Evolutionary conservation across 2,888 invertebrate genomes (phyloP).

Genomic region (Chalcosyrphus nemorum): DNA sequence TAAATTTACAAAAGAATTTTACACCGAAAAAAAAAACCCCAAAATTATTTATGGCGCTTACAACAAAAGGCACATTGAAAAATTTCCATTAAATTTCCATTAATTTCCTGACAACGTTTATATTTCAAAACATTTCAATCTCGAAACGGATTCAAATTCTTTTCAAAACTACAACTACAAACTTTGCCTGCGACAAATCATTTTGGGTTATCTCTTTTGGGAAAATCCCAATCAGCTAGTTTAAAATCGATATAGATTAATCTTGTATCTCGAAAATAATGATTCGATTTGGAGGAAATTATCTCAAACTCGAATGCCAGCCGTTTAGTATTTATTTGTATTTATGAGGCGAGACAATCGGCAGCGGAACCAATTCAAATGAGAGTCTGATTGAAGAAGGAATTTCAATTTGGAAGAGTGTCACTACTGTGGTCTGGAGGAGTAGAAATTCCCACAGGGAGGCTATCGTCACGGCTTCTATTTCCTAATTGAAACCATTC

Average conservation of each 20-base stretch:
- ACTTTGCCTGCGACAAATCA: background rate
- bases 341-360: constrained; percentile 15
- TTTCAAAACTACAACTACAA: background rate
- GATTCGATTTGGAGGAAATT: background rate
- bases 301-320: background rate
- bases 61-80: background rate
- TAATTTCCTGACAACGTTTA: background rate
- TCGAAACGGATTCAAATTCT: constrained; percentile 1
- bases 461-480: background rate
- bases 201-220: background rate
- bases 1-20: background rate
- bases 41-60: constrained; percentile 23
- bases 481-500: background rate
- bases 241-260: background rate
- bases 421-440: background rate
- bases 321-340: background rate
- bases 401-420: background rate
- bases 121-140: background rate
- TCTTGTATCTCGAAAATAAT: background rate
- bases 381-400: background rate
- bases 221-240: too few species aligned
- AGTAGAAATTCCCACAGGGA: background rate
- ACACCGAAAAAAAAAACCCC: background rate
- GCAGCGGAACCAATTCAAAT: background rate
- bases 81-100: constrained; percentile 3